Evolutionary conservation across 2,113 vertebrate species (phyloP).

Genomic region (Thermophis baileyi): DNA sequence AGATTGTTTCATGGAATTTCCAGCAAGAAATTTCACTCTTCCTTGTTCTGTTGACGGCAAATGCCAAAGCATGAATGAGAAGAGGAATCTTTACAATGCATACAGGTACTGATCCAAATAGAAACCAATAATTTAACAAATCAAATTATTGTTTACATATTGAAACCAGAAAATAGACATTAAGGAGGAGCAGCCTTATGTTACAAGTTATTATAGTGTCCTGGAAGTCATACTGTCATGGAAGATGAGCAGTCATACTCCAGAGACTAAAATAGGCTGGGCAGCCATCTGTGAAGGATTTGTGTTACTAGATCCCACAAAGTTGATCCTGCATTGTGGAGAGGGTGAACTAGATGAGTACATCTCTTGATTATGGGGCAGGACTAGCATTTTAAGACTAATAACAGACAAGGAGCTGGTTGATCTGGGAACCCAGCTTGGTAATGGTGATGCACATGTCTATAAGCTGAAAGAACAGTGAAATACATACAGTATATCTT

Average conservation of each 20-base stretch:
- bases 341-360: not conserved
- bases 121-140: not conserved
- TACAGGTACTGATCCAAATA: constrained; percentile 73
- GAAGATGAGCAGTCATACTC: not conserved
- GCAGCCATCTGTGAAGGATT: not conserved
- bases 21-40: constrained; percentile 84
- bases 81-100: constrained; percentile 88
- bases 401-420: not conserved
- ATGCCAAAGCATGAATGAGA: constrained; percentile 85
- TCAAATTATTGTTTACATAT: not conserved
- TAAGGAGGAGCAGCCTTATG: not conserved
- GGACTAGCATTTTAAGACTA: not conserved
- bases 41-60: constrained; percentile 76
- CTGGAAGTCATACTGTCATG: not conserved
- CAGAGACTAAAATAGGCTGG: not conserved
- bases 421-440: not conserved
- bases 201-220: not conserved
- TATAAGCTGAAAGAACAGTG: not conserved
- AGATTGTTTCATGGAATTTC: constrained; percentile 81
- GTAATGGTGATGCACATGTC: not conserved
- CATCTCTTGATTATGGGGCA: not conserved
- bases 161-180: not conserved
- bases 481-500: not conserved
- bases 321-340: not conserved
- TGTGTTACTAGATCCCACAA: not conserved